Evolutionary conservation across 2,888 invertebrate genomes (phyloP).

Genomic region (Pristionchus japonicus): DNA sequence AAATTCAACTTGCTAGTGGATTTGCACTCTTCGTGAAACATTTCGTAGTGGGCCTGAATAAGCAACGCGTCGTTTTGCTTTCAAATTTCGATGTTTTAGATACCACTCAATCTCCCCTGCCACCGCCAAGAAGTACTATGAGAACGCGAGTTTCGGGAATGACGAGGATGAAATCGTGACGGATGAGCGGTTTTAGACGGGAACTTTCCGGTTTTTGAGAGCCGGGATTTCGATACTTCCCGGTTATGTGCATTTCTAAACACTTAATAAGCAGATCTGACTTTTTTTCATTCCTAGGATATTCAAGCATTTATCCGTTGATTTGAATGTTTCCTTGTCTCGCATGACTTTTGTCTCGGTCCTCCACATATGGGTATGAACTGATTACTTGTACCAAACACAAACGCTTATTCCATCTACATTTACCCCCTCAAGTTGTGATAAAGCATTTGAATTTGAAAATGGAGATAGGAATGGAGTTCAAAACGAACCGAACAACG

Average conservation of each 20-base stretch:
- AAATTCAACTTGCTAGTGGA: too few relatives aligned
- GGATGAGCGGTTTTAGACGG: slow-evolving; percentile 5
- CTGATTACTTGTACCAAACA: not conserved
- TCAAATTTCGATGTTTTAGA: not conserved
- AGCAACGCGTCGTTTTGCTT: not conserved
- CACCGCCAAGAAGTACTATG: not conserved
- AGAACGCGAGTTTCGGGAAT: not conserved
- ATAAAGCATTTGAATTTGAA: slow-evolving; percentile 12
- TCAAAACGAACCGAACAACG: not conserved
- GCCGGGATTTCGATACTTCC: not conserved
- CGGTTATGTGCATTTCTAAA: not conserved
- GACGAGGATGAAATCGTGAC: not conserved
- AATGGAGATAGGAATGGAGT: not conserved
- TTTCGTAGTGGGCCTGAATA: too few relatives aligned
- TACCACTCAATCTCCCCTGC: not conserved
- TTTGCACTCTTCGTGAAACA: too few relatives aligned
- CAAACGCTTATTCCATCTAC: not conserved
- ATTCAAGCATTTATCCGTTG: not conserved
- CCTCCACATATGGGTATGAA: slow-evolving; percentile 21
- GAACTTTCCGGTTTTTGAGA: not conserved
- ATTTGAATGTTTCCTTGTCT: not conserved
- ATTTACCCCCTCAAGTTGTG: not conserved
- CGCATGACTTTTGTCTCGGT: slow-evolving; percentile 3
- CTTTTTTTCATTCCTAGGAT: slow-evolving; percentile 15
- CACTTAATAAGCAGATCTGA: too few relatives aligned